Conservation (phyloP, 2,113 vertebrate species). For the Galeopterus variegatus region DNA sequence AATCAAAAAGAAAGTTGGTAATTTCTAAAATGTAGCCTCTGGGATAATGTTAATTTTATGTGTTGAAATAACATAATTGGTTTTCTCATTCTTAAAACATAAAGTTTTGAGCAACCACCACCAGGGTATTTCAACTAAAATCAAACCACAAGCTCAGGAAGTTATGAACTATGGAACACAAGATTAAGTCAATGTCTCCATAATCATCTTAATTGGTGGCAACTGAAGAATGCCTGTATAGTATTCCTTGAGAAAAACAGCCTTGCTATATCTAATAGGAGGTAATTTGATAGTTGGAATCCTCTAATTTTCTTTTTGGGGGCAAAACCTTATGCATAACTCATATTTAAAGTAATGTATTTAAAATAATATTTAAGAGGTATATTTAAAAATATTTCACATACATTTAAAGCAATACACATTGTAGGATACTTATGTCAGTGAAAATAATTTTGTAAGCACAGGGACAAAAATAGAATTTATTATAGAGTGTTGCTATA, state of each 20-base stretch:
- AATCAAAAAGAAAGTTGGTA: slow-evolving; percentile 10
- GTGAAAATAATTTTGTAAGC: slow-evolving; percentile 53
- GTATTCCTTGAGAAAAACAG: not conserved
- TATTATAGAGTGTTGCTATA: slow-evolving; percentile 56
- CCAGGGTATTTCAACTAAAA: not conserved
- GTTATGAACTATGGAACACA: not conserved
- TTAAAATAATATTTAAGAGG: not conserved
- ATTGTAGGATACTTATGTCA: slow-evolving; percentile 17
- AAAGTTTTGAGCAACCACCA: not conserved
- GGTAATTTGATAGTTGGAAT: not conserved
- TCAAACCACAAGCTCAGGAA: not conserved
- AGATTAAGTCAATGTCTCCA: not conserved
- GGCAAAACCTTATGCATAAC: not conserved
- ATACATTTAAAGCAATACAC: slow-evolving; percentile 22
- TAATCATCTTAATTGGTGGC: not conserved
- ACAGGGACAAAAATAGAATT: slow-evolving; percentile 50
- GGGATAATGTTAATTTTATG: not conserved
- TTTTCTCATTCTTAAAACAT: slow-evolving; percentile 25
- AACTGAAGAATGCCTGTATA: not conserved
- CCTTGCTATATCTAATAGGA: not conserved
- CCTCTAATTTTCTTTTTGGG: not conserved
- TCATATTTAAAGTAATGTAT: not conserved
- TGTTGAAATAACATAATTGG: slow-evolving; percentile 1
- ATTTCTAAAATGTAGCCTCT: slow-evolving; percentile 5
- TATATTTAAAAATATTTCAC: slow-evolving; percentile 8